A percentile compares a stretch with the other conserved stretches of the same genome.
These are phyloP conservation scores for Lophotriccus pileatus DNA, from an alignment of 2,797 vertebrate genomes.

Conservation along the genomic window DNA sequence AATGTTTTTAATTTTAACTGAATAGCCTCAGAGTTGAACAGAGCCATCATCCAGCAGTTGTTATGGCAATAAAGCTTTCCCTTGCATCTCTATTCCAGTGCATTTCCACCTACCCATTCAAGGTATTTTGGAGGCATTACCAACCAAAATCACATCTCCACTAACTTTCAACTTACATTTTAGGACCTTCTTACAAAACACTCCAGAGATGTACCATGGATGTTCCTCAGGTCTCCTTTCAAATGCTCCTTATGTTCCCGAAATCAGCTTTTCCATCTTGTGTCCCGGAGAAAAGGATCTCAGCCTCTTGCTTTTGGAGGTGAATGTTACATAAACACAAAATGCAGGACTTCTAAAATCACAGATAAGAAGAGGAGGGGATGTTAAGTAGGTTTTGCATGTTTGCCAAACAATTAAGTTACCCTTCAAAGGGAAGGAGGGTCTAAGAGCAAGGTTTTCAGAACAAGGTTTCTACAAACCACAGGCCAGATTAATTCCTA, in stretches of 20 bases:
- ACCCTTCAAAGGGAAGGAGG: neutral
- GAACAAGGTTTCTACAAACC: conserved; percentile 15
- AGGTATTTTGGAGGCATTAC: neutral
- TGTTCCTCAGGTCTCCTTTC: neutral
- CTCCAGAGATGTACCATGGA: neutral
- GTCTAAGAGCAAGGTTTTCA: neutral
- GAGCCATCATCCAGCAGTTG: conserved; percentile 15
- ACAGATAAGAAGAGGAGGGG: neutral
- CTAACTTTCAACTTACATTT: neutral
- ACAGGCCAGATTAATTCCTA: conserved; percentile 28
- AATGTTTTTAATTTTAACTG: neutral
- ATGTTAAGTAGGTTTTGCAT: neutral
- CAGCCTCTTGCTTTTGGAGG: neutral
- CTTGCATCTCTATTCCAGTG: neutral
- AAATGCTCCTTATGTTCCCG: neutral
- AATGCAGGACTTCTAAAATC: neutral
- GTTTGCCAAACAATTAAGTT: neutral
- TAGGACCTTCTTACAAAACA: neutral
- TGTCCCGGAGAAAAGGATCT: neutral
- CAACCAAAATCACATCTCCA: neutral
- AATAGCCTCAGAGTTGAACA: neutral
- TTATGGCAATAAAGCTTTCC: conserved; percentile 44
- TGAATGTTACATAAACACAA: neutral
- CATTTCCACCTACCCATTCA: conserved; percentile 16
- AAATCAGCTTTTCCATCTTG: neutral